These are phyloP conservation scores for Idaea aversata DNA, from an alignment of 2,888 invertebrate species.

Conservation along the genomic window DNA sequence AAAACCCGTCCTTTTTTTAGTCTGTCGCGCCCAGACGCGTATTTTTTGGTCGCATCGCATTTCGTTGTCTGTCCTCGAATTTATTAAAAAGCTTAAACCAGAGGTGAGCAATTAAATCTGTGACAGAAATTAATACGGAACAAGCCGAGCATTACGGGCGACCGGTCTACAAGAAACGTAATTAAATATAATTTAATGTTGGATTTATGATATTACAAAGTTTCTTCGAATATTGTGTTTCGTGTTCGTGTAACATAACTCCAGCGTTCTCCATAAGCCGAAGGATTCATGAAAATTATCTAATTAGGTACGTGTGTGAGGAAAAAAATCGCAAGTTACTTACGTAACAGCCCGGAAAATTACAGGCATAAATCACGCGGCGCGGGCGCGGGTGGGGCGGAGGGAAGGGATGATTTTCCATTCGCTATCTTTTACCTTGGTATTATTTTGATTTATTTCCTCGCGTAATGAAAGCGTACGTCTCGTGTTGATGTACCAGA, in stretches of 20 bases:
- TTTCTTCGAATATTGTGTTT: neutral
- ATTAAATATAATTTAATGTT: neutral
- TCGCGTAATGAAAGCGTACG: constrained; percentile 75
- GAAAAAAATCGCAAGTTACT: constrained; percentile 77
- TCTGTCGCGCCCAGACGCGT: constrained; percentile 52
- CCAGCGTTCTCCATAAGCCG: constrained; percentile 39
- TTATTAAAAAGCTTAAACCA: constrained; percentile 77
- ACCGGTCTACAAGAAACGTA: constrained; percentile 33
- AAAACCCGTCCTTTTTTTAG: constrained; percentile 76
- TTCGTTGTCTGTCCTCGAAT: constrained; percentile 74
- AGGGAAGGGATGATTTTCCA: constrained; percentile 72
- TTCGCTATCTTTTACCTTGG: constrained; percentile 75
- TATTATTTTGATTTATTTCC: constrained; percentile 79
- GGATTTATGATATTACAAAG: constrained; percentile 8
- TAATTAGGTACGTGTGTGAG: constrained; percentile 71
- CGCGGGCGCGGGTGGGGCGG: constrained; percentile 41
- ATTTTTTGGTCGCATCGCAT: constrained; percentile 70
- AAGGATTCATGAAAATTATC: constrained; percentile 72
- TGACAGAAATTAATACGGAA: constrained; percentile 77
- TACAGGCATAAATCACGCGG: constrained; percentile 73
- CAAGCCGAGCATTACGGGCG: constrained; percentile 49
- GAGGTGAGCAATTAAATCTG: constrained; percentile 77
- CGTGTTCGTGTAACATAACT: constrained; percentile 19
- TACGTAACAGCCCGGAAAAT: constrained; percentile 77
- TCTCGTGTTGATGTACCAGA: constrained; percentile 67